Evolutionary conservation across 1,140 invertebrate species (phyloP), one percentile per base, ranked within the genome.

Genomic region (Conus betulinus): DNA sequence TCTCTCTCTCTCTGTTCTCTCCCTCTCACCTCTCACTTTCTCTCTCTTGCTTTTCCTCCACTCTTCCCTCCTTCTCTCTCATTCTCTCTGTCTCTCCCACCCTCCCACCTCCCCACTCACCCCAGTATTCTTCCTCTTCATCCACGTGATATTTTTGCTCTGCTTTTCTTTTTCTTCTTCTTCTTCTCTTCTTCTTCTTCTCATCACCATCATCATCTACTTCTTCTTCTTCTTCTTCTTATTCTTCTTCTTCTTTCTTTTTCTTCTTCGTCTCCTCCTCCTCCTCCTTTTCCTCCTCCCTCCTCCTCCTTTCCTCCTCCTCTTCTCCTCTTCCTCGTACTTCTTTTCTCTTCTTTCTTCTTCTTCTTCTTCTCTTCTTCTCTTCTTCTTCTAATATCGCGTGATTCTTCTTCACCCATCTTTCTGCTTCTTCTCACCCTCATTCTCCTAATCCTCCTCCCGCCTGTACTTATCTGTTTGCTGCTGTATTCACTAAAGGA

Each of bases 221-320:
- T 52, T 82, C 51, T 82, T 52, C 55, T 15, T 55, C 81, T 55
- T 52, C n/a, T 15, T 55, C 81, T 82, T 52, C 25, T n/a, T 55
- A 51, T 82, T 52, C 25, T n/a, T 55, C 81, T 82, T 52, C 55
- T 52, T 82, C 81, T 82, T 52, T 82, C 81, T 55, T 52, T 55
- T 52, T 82, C 81, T 55, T 52, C 67, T 11, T 67, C 25, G 63
- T 27, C 67, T n/a, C 67, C 83, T 85, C 55, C 52, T n/a, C 27
- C 39, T 23, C 53, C 7, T 15, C 13, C 27, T 11, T 7, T 51
- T 15, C 39, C 74, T 78, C 27, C 27, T 10, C 20, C 74, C 20
- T 7, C 39, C 74, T 39, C 74, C 39, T 7, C 20, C 25, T 39
- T 25, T 78, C 74, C 20, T 20, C 20, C 74, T 78, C 74, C 39